Conservation (phyloP, 2,888 invertebrate species). For the Chrysolina oricalcia region DNA sequence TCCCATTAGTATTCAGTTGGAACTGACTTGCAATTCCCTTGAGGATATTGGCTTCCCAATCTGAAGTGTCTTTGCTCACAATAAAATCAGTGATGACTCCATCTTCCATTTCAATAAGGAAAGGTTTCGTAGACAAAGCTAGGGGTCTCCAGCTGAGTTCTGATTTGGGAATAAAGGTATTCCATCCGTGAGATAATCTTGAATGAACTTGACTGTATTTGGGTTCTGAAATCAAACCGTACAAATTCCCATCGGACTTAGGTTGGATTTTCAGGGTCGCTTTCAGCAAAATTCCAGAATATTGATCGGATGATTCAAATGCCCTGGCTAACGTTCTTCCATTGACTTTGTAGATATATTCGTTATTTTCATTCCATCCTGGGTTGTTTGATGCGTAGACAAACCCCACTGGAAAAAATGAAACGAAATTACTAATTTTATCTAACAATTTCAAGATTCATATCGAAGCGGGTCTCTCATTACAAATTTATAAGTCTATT, state of each 20-base stretch:
- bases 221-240: constrained; percentile 72
- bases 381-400: constrained; percentile 63
- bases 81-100: constrained; percentile 77
- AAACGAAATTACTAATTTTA: neutral
- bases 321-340: constrained; percentile 76
- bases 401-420: constrained; percentile 63
- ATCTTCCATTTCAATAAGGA: constrained; percentile 77
- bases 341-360: constrained; percentile 76
- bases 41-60: constrained; percentile 80
- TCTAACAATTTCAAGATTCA: neutral
- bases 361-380: constrained; percentile 76
- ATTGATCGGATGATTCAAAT: constrained; percentile 75
- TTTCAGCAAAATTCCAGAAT: constrained; percentile 74
- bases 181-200: constrained; percentile 72
- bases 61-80: constrained; percentile 74
- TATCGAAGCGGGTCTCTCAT: neutral
- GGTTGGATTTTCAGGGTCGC: constrained; percentile 76
- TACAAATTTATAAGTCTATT: no score
- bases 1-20: constrained; percentile 80
- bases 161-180: constrained; percentile 70
- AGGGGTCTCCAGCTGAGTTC: constrained; percentile 73
- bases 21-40: constrained; percentile 81
- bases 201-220: constrained; percentile 73
- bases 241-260: constrained; percentile 70
- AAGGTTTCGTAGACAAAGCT: constrained; percentile 70